Evolutionary conservation across 92 coral and sea anemone species (phyloP).

Genomic region (Porites lobata): DNA sequence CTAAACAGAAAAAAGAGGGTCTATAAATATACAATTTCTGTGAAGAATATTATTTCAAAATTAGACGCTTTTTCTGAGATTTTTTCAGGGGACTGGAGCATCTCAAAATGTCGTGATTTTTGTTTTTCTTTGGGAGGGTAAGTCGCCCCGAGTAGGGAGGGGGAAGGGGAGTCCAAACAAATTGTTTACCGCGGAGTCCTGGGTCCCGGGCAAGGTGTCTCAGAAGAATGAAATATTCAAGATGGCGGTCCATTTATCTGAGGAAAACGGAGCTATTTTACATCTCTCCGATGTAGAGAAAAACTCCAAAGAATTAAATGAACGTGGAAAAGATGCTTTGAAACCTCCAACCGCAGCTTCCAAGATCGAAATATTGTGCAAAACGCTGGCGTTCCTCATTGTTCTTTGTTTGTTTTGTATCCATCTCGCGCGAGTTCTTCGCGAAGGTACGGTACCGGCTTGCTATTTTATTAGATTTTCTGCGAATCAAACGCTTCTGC

Average conservation of each 20-base stretch:
- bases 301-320: slow-evolving; percentile 30
- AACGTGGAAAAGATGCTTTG: slow-evolving; percentile 21
- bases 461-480: background rate
- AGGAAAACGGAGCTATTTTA: background rate
- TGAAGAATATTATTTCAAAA: too few species aligned
- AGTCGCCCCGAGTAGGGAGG: too few species aligned
- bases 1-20: too few species aligned
- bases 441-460: slow-evolving; percentile 60
- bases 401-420: slow-evolving; percentile 72
- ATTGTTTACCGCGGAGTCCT: too few species aligned
- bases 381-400: slow-evolving; percentile 75
- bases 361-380: slow-evolving; percentile 80
- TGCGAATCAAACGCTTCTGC: background rate
- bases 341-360: slow-evolving; percentile 40
- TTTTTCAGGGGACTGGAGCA: too few species aligned
- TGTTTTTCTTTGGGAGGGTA: too few species aligned
- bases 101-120: too few species aligned
- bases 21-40: too few species aligned
- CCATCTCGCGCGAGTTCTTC: slow-evolving; percentile 82
- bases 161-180: too few species aligned
- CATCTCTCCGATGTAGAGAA: slow-evolving; percentile 40
- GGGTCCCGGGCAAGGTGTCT: too few species aligned
- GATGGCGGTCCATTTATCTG: slow-evolving; percentile 53
- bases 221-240: background rate
- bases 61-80: too few species aligned